Percentiles rank a stretch among this genome's conserved stretches.
Conservation (phyloP, 2,888 invertebrate species). For the Drepana falcataria region DNA sequence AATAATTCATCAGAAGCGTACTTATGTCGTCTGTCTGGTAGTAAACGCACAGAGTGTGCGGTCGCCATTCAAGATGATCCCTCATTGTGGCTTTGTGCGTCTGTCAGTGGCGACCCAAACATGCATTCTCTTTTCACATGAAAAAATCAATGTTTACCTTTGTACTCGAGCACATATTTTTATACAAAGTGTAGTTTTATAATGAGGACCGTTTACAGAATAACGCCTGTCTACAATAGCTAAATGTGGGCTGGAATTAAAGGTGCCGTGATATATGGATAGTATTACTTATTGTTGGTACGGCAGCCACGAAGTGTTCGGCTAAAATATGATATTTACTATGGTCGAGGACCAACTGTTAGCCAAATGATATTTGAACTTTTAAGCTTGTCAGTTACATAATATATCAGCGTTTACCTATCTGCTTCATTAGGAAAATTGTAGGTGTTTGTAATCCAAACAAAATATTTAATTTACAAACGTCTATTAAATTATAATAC, state of each 20-base stretch:
- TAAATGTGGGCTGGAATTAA: slow-evolving; percentile 65
- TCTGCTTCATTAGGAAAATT: too few species aligned
- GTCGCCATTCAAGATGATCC: slow-evolving; percentile 69
- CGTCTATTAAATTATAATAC: too few species aligned
- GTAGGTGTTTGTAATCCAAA: too few species aligned
- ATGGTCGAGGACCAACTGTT: too few species aligned
- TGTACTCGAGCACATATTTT: slow-evolving; percentile 75
- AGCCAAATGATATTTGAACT: too few species aligned
- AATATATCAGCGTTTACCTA: too few species aligned
- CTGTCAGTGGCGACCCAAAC: slow-evolving; percentile 72
- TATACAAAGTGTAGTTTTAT: slow-evolving; percentile 73
- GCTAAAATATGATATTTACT: neutral
- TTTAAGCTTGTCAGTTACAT: too few species aligned
- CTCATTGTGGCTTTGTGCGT: slow-evolving; percentile 66
- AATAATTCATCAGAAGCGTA: slow-evolving; percentile 33
- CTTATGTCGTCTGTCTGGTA: slow-evolving; percentile 12
- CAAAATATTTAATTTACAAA: too few species aligned
- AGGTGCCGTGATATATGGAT: slow-evolving; percentile 64
- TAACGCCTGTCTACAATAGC: slow-evolving; percentile 72
- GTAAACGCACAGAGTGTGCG: slow-evolving; percentile 63
- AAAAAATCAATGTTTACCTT: slow-evolving; percentile 77
- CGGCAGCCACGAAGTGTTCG: slow-evolving; percentile 32
- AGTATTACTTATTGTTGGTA: slow-evolving; percentile 23
- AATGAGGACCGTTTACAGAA: slow-evolving; percentile 75
- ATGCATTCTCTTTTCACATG: slow-evolving; percentile 65